Evolutionary conservation across 2,888 invertebrate species (phyloP).

Genomic region (Scrobipalpa costella): DNA sequence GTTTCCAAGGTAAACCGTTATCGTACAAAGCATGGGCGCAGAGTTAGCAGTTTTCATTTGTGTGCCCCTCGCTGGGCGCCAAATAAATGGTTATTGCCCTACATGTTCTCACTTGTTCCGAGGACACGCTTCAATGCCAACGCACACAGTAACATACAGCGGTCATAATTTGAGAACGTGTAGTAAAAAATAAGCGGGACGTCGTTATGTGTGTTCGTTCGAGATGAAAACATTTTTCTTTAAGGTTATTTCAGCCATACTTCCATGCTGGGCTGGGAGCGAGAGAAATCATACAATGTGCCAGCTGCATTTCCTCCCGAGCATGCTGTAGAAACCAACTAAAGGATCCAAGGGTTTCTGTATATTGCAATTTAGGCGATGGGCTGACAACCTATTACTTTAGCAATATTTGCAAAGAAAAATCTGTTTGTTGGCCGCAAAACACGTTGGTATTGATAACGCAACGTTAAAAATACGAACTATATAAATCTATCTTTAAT

Average conservation of each 20-base stretch:
- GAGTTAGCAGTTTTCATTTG: conserved; percentile 43
- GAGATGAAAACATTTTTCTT: conserved; percentile 3
- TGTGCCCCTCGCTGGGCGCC: conserved; percentile 50
- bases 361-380: no score
- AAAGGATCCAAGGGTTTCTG: no score
- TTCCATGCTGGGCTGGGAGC: no score
- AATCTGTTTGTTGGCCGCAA: no score
- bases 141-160: neutral
- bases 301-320: no score
- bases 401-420: no score
- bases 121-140: conserved; percentile 22
- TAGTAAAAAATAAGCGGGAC: neutral
- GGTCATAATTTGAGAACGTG: neutral
- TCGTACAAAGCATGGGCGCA: neutral
- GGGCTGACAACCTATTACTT: no score
- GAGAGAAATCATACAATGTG: no score
- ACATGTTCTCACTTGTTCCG: conserved; percentile 32
- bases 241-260: conserved; percentile 4
- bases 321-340: no score
- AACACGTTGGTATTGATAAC: no score
- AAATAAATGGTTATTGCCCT: conserved; percentile 44
- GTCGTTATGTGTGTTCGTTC: neutral
- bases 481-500: no score
- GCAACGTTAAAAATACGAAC: no score
- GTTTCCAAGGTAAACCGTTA: neutral